Conservation (phyloP, 2,797 vertebrate genomes). For the Australoheros facetus region DNA sequence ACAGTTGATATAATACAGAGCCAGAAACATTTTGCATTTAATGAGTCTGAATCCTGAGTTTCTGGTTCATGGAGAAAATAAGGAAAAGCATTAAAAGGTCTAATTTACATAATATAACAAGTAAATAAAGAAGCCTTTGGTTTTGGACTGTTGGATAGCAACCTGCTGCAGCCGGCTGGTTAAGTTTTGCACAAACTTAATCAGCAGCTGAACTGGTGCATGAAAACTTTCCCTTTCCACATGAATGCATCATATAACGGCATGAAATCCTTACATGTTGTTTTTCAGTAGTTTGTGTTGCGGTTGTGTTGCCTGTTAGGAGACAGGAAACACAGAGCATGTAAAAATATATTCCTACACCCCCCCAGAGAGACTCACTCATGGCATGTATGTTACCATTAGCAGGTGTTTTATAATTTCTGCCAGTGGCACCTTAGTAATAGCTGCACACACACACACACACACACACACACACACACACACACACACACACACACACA, state of each 20-base stretch:
- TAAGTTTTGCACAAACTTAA: neutral
- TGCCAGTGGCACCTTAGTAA: constrained; percentile 13
- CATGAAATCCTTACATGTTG: neutral
- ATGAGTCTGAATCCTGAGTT: neutral
- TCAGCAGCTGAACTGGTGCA: neutral
- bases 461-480: constrained; percentile 15
- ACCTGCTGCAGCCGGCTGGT: neutral
- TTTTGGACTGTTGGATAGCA: neutral
- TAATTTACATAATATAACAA: rapidly evolving
- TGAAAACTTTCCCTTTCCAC: neutral
- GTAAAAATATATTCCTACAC: constrained; percentile 32
- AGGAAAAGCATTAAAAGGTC: rapidly evolving
- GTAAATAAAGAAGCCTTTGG: neutral
- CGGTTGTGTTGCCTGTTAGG: neutral
- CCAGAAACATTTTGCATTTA: neutral
- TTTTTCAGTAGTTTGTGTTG: neutral
- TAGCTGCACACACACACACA: neutral
- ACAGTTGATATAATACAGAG: neutral
- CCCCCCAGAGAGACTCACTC: constrained; percentile 1
- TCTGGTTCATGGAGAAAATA: neutral
- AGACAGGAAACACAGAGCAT: constrained; percentile 22
- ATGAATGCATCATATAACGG: neutral
- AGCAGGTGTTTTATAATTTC: constrained; percentile 35
- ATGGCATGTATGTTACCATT: constrained; percentile 5
- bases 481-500: constrained; percentile 9